Conservation (phyloP, 2,888 invertebrate species). For the Galerucella calmariensis region DNA sequence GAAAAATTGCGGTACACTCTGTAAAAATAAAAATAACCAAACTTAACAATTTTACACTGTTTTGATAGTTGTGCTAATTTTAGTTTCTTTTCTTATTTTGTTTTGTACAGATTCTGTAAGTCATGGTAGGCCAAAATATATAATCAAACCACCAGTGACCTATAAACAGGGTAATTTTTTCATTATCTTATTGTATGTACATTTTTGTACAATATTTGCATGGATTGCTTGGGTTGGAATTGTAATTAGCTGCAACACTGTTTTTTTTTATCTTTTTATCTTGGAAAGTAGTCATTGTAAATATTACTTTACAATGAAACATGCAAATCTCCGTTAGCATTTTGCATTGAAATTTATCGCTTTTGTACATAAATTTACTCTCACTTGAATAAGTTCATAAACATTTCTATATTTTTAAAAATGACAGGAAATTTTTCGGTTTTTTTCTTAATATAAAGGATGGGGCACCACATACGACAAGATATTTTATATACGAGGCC, state of each 20-base stretch:
- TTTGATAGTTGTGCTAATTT: slow-evolving; percentile 16
- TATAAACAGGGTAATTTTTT: slow-evolving; percentile 69
- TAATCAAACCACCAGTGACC: slow-evolving; percentile 65
- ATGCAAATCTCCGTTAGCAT: neutral
- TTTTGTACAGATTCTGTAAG: slow-evolving; percentile 67
- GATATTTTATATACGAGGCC: no score
- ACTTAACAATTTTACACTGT: neutral
- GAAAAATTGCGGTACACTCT: no score
- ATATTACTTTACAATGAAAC: neutral
- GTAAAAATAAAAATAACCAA: neutral
- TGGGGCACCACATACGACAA: no score
- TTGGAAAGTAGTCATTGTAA: no score
- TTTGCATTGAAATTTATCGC: neutral
- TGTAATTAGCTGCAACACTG: no score
- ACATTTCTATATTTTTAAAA: neutral
- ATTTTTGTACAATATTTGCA: slow-evolving; percentile 35
- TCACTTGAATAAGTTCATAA: neutral
- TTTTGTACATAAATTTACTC: neutral
- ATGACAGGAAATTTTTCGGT: slow-evolving; percentile 1
- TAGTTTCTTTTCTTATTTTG: slow-evolving; percentile 47
- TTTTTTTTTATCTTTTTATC: no score
- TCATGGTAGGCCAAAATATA: slow-evolving; percentile 67
- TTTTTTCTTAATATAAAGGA: no score
- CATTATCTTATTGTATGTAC: slow-evolving; percentile 33
- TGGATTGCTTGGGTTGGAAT: slow-evolving; percentile 13